Percentiles rank a stretch among this genome's conserved stretches.
Evolutionary conservation across 2,888 invertebrate species (phyloP).

Genomic region (Mimumesa dahlbomi): DNA sequence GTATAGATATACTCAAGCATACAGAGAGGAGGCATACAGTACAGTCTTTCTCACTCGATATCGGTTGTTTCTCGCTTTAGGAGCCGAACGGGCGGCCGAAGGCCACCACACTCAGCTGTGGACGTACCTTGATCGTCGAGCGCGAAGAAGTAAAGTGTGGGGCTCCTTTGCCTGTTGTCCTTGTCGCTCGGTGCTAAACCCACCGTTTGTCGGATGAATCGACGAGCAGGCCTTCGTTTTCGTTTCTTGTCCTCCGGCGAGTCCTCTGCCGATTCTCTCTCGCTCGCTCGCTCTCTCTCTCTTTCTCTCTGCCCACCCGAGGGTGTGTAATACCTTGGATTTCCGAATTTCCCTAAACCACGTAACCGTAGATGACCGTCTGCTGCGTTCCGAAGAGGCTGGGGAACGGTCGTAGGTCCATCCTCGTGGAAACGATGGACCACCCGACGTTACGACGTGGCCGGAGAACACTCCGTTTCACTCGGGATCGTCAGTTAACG

Average conservation of each 20-base stretch:
- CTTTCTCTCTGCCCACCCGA: not conserved
- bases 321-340: constrained; percentile 2
- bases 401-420: constrained; percentile 64
- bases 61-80: constrained; percentile 52
- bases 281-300: not conserved
- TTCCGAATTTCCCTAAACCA: constrained; percentile 29
- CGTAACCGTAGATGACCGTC: constrained; percentile 39
- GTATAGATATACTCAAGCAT: not conserved
- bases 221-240: constrained; percentile 34
- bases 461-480: not conserved
- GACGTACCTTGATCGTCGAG: constrained; percentile 74
- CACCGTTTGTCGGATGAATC: constrained; percentile 58
- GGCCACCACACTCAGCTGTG: constrained; percentile 63
- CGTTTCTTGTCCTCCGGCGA: constrained; percentile 15
- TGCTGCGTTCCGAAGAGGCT: constrained; percentile 53
- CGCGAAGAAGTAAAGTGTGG: constrained; percentile 71
- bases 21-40: not conserved
- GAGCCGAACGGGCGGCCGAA: constrained; percentile 62
- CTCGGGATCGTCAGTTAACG: constrained; percentile 1
- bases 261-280: constrained; percentile 17
- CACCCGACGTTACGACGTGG: not conserved
- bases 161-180: constrained; percentile 69
- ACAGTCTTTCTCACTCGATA: constrained; percentile 38
- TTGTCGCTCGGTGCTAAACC: constrained; percentile 64
- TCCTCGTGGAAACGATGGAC: constrained; percentile 50